Base-by-base conservation (phyloP, 2,888 invertebrate genomes). In the Abrostola tripartita region DNA sequence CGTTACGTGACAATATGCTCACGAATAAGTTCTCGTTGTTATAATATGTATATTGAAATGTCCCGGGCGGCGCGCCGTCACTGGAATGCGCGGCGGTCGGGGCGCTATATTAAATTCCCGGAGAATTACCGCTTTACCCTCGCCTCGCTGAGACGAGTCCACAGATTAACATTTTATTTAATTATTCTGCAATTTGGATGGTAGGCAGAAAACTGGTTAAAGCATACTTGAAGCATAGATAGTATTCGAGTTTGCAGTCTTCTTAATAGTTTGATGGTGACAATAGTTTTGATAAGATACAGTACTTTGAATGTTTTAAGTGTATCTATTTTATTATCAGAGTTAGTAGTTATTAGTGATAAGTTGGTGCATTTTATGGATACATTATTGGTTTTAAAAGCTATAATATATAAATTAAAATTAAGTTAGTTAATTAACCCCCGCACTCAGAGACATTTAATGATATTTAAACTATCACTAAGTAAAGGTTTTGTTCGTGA, bases 61-160 rank as follows among this genome's bases (percentile, higher is more conserved):
- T 53, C 62, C 66, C 52, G 44, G 24, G 44, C 67, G 50, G 40
- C 51, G 63, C 52, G 57, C 61, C 65, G 65, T 49, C 59, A 12
- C 42, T 59, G 86, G 87, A 84, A 87, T 86, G 87, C 83, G 80
- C 65, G 61, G 65, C 65, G 65, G 51, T 47, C 68, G 49, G 68
- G 71, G 54, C 51, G 62, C 83, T 82, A 87, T 92, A 92, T 92
- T 92, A 92, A 92, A 92, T 92, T 91, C 92, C 88, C 76, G 38
- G 53, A 57, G 81, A 76, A 83, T 85, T 85, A 83, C 68, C 70
- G 62, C 66, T 57, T 24, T 24, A 24, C 71, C 71, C 68, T 61
- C 61, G 58, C 54, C 54, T 50, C 24, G 67, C 61, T 14, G 67
- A 63, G 70, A 74, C 66, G 74, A 63, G 71, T 62, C 58, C 68